Conservation (phyloP, 2,888 invertebrate genomes). For the Gastracanthus pulcherrimus region DNA sequence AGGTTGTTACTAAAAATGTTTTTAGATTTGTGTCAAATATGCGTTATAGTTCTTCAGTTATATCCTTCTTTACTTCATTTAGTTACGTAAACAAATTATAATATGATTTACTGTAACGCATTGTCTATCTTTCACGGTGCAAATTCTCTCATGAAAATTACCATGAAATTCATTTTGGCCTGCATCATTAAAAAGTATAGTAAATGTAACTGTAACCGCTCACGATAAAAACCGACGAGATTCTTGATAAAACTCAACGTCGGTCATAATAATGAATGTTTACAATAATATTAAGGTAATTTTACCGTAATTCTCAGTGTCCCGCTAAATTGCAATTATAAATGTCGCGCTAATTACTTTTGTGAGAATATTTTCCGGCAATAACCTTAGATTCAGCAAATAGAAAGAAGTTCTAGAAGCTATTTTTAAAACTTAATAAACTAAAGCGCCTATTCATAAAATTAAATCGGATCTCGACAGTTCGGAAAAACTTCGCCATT, state of each 20-base stretch:
- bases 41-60: background rate
- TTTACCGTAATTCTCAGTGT: slow-evolving; percentile 7
- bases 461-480: background rate
- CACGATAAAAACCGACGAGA: background rate
- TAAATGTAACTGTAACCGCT: background rate
- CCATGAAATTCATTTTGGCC: background rate
- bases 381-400: background rate
- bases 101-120: background rate
- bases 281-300: background rate
- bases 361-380: background rate
- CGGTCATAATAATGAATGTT: no score
- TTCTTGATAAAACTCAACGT: no score
- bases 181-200: background rate
- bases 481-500: background rate
- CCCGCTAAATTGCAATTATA: background rate
- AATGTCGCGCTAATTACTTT: background rate
- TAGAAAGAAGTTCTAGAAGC: no score
- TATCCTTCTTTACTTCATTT: background rate
- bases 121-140: background rate
- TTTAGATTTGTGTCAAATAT: background rate
- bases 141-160: background rate
- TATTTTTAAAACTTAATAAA: background rate
- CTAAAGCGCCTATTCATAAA: background rate
- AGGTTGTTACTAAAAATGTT: no score
- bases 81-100: background rate